phyloP scores from a whole-genome alignment of 2,797 vertebrate species.

The Sebastes oblongus region DNA sequence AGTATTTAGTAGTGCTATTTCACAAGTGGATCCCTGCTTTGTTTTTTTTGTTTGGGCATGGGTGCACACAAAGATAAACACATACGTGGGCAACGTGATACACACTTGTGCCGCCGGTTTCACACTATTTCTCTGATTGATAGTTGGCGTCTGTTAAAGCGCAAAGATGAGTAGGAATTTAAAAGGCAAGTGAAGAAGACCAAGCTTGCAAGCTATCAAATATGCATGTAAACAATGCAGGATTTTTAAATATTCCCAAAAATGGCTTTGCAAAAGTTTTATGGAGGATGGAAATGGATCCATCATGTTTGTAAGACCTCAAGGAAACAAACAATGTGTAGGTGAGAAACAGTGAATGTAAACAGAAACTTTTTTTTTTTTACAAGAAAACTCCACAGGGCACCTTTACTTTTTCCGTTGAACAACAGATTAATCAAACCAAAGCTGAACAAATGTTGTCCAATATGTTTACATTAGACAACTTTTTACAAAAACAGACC shows the following conservation, averaged over 20 bases:
- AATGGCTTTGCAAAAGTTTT: background rate
- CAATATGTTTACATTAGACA: slow-evolving; percentile 1
- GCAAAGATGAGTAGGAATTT: background rate
- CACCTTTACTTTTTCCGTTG: background rate
- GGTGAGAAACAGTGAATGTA: background rate
- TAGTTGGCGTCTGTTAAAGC: no score
- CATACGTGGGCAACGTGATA: background rate
- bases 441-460: background rate
- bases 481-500: background rate
- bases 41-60: background rate
- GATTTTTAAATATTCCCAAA: background rate
- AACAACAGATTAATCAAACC: background rate
- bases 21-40: background rate
- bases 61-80: background rate
- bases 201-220: background rate
- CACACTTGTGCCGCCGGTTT: background rate
- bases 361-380: background rate
- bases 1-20: background rate
- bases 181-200: background rate
- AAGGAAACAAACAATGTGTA: background rate
- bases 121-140: background rate
- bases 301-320: background rate
- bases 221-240: background rate
- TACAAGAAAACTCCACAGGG: background rate
- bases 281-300: background rate